Evolutionary conservation across 2,888 invertebrate species (phyloP).

Genomic region (Chorisops tibialis): DNA sequence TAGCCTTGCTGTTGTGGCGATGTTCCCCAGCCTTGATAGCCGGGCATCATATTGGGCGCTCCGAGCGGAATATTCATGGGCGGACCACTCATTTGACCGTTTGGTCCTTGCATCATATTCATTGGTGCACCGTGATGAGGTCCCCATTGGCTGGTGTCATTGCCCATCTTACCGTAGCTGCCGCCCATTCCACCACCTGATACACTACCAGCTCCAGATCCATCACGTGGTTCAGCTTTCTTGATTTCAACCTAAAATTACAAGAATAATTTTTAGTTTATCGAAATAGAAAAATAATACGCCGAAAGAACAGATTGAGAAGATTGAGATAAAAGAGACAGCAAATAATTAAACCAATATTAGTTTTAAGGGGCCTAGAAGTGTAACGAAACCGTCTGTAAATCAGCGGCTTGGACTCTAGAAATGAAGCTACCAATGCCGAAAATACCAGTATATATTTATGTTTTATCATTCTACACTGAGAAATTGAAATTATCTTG

Average conservation of each 20-base stretch:
- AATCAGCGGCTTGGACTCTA: too few species aligned
- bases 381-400: too few species aligned
- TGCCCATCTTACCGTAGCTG: slow-evolving; percentile 63
- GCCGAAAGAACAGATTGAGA: too few species aligned
- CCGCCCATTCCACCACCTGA: slow-evolving; percentile 77
- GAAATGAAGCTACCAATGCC: too few species aligned
- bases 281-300: too few species aligned
- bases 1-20: slow-evolving; percentile 83
- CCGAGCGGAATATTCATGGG: slow-evolving; percentile 88
- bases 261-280: too few species aligned
- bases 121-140: slow-evolving; percentile 80
- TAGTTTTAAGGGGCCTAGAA: too few species aligned
- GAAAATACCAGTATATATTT: too few species aligned
- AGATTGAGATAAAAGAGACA: too few species aligned
- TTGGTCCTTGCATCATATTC: slow-evolving; percentile 87
- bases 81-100: slow-evolving; percentile 86
- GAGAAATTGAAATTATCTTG: too few species aligned
- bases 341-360: too few species aligned
- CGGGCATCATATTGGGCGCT: slow-evolving; percentile 86
- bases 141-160: slow-evolving; percentile 76
- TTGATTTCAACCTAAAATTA: slow-evolving; percentile 74
- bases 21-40: slow-evolving; percentile 80
- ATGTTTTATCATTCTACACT: too few species aligned
- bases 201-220: slow-evolving; percentile 76
- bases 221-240: slow-evolving; percentile 87